A percentile compares a stretch with the other conserved stretches of the same genome.
Conservation (phyloP, 92 coral and sea anemone species). For the Phymanthus crucifer region DNA sequence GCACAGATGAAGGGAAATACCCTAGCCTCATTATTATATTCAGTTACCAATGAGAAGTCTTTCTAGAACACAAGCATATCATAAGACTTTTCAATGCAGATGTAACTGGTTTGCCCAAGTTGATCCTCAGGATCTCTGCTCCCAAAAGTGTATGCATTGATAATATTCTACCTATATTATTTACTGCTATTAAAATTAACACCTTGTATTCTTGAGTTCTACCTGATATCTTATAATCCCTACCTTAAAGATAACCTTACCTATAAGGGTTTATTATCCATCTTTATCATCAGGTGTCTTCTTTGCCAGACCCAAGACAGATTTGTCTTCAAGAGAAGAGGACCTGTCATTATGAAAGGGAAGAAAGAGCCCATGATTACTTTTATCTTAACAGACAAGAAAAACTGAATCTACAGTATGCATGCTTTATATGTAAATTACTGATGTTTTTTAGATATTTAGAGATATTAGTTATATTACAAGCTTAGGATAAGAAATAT, state of each 20-base stretch:
- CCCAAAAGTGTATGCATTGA: neutral
- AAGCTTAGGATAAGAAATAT: no score
- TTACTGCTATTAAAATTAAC: neutral
- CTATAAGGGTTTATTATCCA: neutral
- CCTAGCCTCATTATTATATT: no score
- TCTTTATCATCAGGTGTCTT: conserved; percentile 62
- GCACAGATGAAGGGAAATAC: no score
- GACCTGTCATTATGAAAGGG: conserved; percentile 96
- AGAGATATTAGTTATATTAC: no score
- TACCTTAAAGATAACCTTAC: neutral
- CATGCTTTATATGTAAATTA: neutral
- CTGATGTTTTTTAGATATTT: no score
- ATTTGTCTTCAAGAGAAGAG: conserved; percentile 87
- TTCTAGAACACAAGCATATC: no score
- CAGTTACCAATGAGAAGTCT: no score
- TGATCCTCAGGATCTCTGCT: no score
- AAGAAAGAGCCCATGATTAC: conserved; percentile 93
- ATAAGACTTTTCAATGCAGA: no score
- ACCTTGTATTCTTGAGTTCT: no score
- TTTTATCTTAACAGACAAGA: conserved; percentile 60
- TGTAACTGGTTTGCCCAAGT: no score
- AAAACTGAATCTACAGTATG: neutral
- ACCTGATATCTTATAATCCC: no score
- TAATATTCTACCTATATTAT: neutral
- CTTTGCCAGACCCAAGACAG: conserved; percentile 79